phyloP scores from a whole-genome alignment of 2,113 vertebrate genomes.

The Plectropomus leopardus region DNA sequence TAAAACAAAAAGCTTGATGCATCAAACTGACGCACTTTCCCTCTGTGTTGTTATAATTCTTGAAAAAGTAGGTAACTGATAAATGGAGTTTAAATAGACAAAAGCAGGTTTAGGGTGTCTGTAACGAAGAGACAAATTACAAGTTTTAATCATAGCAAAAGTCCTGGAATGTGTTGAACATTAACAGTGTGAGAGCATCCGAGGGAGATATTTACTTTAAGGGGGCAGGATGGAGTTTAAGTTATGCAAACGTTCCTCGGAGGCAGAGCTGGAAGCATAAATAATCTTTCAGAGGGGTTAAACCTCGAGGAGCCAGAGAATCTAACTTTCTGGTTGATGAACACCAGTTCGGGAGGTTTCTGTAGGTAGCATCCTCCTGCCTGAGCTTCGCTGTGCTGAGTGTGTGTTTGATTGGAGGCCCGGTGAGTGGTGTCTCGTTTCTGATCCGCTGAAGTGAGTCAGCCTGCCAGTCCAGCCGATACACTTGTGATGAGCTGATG shows the following conservation, averaged over 20 bases:
- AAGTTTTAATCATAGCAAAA: slow-evolving; percentile 15
- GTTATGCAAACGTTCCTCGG: background rate
- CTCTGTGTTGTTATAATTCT: slow-evolving; percentile 2
- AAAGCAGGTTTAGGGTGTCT: background rate
- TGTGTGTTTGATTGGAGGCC: slow-evolving; percentile 21
- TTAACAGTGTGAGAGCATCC: slow-evolving; percentile 18
- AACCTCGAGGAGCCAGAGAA: background rate
- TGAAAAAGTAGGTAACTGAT: slow-evolving; percentile 15
- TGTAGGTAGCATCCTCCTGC: background rate
- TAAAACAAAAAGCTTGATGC: background rate
- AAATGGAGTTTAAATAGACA: slow-evolving; percentile 12
- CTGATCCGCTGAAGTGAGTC: slow-evolving; percentile 37
- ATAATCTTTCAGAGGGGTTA: background rate
- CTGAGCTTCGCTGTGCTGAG: background rate
- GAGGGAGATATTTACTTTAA: slow-evolving; percentile 42
- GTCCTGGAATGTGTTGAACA: slow-evolving; percentile 39
- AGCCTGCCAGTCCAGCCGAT: background rate
- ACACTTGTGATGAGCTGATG: slow-evolving; percentile 36
- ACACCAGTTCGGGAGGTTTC: background rate
- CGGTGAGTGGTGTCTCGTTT: slow-evolving; percentile 29
- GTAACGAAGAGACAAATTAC: background rate
- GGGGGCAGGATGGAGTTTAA: slow-evolving; percentile 1
- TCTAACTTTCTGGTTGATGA: background rate
- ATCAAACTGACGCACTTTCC: background rate
- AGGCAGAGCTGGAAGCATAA: slow-evolving; percentile 14